A percentile compares a stretch with the other conserved stretches of the same genome.
Evolutionary conservation across 2,797 vertebrate species (phyloP).

Genomic region (Cebuella pygmaea): DNA sequence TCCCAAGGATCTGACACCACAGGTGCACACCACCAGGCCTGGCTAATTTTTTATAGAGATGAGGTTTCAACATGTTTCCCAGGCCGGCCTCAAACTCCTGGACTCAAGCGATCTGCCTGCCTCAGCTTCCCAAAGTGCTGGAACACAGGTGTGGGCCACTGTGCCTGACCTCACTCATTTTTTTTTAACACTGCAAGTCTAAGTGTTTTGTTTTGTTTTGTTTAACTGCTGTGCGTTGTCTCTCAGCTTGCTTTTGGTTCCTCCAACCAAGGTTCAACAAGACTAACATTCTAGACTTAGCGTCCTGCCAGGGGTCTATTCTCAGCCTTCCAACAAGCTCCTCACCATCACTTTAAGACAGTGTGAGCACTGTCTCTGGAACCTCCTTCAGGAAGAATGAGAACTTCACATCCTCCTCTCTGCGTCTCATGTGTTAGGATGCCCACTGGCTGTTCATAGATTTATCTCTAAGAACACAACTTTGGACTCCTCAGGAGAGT

Average conservation of each 20-base stretch:
- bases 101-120: background rate
- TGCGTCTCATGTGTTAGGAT: accelerated
- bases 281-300: background rate
- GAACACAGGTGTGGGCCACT: background rate
- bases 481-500: background rate
- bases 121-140: background rate
- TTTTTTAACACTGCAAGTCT: background rate
- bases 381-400: accelerated
- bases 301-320: background rate
- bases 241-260: background rate
- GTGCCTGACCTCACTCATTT: background rate
- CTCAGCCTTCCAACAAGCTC: background rate
- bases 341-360: background rate
- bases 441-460: accelerated
- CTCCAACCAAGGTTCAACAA: background rate
- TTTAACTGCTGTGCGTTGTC: background rate
- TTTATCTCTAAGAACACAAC: background rate
- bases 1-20: background rate
- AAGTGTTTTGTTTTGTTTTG: background rate
- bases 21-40: background rate
- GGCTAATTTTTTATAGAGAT: background rate
- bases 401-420: background rate
- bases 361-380: accelerated
- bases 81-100: background rate
- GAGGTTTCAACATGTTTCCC: background rate